Evolutionary conservation across 2,797 vertebrate genomes (phyloP), one percentile per base, ranked within the genome.

Genomic region (Rhinogobio ventralis): DNA sequence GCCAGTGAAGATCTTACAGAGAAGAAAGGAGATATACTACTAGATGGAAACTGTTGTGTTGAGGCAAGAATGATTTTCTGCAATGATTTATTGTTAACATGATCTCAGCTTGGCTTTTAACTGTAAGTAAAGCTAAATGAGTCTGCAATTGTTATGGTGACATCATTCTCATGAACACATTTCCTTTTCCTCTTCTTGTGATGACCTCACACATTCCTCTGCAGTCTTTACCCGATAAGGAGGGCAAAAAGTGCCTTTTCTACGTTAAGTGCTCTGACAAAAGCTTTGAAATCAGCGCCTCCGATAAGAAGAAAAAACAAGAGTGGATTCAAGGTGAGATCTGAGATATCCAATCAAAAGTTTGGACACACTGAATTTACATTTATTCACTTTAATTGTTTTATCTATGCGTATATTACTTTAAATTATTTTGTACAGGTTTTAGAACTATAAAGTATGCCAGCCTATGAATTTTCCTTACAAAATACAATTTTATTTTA

Each of bases 231-330:
- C 95, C 95, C 84, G 98, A 99, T 87, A 99, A 96, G 94, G 98
- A 99, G 68, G 98, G 97, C 53, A 99, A 96, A 91, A 99, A 98
- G 88, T 99, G 98, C 68, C 97, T 99, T 84, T 96, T 99, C 89
- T 94, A 97, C 86, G 95, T 99, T 91, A 99, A 96, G 88, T 97
- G 97, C 67, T 93, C 95, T 5, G 96, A 96, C 25, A 99, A 99
- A 92, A 96, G 94, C 87, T 99, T 97, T 92, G 98, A 99, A 92
- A 98, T 99, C 92, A 99, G 96, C 67, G 98, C 95, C 3, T 98
- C 98, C 0, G 98, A 99, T 93, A 99, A 98, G 92, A 99, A 99
- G 95, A 99, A 98, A 94, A 99, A 96, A 85, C 98, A 98, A 90
- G 98, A 99, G 87, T 99, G 98, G 98, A 97, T 99, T 90, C 98